Evolutionary conservation across 2,888 invertebrate species (phyloP), one percentile per base, ranked within the genome.

Genomic region (Antheraea assamensis): DNA sequence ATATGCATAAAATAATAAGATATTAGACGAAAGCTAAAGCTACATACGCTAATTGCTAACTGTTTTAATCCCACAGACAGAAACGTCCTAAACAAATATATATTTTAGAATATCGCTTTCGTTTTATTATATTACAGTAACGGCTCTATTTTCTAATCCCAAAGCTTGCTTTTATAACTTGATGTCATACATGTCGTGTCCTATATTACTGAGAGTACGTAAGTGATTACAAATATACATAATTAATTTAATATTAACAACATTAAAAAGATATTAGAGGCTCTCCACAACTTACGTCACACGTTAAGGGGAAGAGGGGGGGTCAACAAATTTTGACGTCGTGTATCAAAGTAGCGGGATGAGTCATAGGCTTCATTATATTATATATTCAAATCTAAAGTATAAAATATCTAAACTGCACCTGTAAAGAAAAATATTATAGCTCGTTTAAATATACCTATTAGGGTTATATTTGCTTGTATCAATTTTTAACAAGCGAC

Each of bases 11-110:
- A 61, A 61, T 27, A 27, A 27, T 24, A 61, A 61, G 24, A 27
- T 27, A 61, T 61, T 61, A 27, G 27, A 61, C 27, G 61, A 27
- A 27, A 61, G 27, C 27, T 61, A 27, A 61, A 61, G 61, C 61
- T 61, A 61, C 61, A 61, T 61, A 61, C 49, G 10, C 42, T 42
- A 42, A 58, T 58, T 58, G 21, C 58, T 21, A 58, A n/a, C 58
- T 24, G 58, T 61, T 4, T 27, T 27, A 61, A 61, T 61, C 27
- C 19, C 27, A 27, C 10, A 27, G 58, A 61, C 2, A 10, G 58
- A 61, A 61, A 8, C 24, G 58, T 61, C 58, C 58, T 61, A 61
- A 61, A 61, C 61, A 61, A 61, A 61, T 61, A 30, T 61, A 61
- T 61, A 15, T 17, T 13, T 61, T 61, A 61, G 61, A 27, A 61